Evolutionary conservation across 2,113 vertebrate genomes (phyloP), one percentile per base, ranked within the genome.

Genomic region (Tympanuchus pallidicinctus): DNA sequence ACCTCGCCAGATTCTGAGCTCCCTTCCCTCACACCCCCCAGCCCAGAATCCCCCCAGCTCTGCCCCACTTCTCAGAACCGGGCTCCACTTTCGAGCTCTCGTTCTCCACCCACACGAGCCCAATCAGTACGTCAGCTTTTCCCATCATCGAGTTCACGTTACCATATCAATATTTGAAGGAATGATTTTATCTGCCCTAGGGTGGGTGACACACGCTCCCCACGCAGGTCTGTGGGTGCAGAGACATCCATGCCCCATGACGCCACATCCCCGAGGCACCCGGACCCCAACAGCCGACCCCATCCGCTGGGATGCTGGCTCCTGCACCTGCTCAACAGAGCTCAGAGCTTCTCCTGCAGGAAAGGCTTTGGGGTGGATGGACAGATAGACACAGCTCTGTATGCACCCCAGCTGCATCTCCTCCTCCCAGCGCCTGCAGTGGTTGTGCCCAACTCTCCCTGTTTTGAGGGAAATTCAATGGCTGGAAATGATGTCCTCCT

Each of bases 171-270:
- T 45, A 69, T n/a, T 13, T 50, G 76, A 40, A 50, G 90, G 63
- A 28, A 36, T 3, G 61, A 94, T 87, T 60, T 70, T 92, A 91
- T 91, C 93, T 92, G 75, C 72, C 48, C 15, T 30, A 47, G 52
- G 11, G 42, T 66, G 50, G 24, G 40, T 86, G 88, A 50, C 42
- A 42, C 21, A 24, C 1, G 6, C 48, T n/a, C 13, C 30, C 52
- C 1, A 1, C 0, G 3, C 3, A 2, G 13, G 11, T 56, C 50
- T 65, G 48, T 25, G 24, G 15, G 8, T 3, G 3, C 1, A 1
- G 6, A 12, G 75, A 20, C 30, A 20, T 59, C 32, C 30, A 32
- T 20, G 56, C 32, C 45, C 73, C 24, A 0, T 0, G 30, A 56
- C 27, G 40, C 60, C 2, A 1, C 8, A 13, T 40, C 2, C 0